phyloP scores from a whole-genome alignment of 2,888 invertebrate species.

The Sinelater perroti region DNA sequence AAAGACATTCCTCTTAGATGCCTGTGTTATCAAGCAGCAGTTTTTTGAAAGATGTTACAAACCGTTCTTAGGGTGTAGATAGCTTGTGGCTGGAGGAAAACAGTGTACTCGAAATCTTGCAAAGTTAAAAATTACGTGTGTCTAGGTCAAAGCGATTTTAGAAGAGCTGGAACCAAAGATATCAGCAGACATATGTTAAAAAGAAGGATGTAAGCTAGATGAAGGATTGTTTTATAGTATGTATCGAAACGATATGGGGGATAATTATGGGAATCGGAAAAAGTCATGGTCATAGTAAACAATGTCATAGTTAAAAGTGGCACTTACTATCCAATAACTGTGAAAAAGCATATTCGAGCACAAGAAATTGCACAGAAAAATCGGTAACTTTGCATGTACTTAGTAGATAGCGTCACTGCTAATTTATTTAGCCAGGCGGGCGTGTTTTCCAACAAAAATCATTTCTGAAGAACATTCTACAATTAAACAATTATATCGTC shows the following conservation, averaged over 20 bases:
- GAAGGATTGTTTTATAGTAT: conserved; percentile 80
- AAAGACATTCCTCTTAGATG: too few relatives aligned
- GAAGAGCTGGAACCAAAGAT: conserved; percentile 80
- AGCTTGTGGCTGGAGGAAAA: too few relatives aligned
- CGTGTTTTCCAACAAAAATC: conserved; percentile 92
- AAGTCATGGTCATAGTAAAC: conserved; percentile 88
- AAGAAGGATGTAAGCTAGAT: conserved; percentile 91
- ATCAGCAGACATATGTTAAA: conserved; percentile 80
- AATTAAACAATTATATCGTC: conserved; percentile 97
- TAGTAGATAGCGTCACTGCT: conserved; percentile 98
- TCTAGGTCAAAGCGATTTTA: conserved; percentile 66
- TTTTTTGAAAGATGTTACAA: too few relatives aligned
- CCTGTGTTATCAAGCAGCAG: too few relatives aligned
- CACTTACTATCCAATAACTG: conserved; percentile 95
- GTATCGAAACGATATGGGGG: conserved; percentile 72
- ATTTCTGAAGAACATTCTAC: conserved; percentile 96
- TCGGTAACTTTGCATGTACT: conserved; percentile 91
- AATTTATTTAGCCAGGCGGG: conserved; percentile 94
- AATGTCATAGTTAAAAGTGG: conserved; percentile 99
- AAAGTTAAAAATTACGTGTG: too few relatives aligned
- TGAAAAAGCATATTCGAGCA: conserved; percentile 95
- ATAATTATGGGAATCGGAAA: conserved; percentile 84
- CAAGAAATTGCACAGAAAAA: conserved; percentile 95
- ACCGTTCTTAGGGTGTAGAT: too few relatives aligned
- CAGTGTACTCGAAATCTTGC: too few relatives aligned